Percentiles rank a stretch among this genome's conserved stretches.
phyloP scores from a whole-genome alignment of 2,888 invertebrate genomes.

The Cynaeus angustus region DNA sequence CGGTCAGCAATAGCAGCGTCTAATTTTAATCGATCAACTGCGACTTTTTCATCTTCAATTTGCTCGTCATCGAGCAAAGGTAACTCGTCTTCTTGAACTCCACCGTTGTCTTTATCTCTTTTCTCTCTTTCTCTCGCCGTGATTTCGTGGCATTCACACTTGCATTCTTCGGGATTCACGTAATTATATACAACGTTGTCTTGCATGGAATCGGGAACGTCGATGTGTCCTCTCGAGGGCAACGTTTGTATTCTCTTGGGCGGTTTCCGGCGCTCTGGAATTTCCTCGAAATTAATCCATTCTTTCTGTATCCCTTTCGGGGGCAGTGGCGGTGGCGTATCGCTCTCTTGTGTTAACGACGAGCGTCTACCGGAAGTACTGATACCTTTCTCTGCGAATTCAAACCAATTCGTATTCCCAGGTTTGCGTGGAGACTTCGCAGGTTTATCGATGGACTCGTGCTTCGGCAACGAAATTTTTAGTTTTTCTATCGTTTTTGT shows the following conservation, averaged over 20 bases:
- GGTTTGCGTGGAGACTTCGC: constrained; percentile 73
- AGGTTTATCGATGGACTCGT: constrained; percentile 65
- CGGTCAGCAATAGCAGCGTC: constrained; percentile 66
- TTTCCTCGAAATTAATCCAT: constrained; percentile 92
- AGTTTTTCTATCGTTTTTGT: constrained; percentile 76
- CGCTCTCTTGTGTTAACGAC: constrained; percentile 57
- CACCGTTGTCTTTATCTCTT: constrained; percentile 39
- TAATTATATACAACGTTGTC: constrained; percentile 79
- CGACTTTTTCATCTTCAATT: constrained; percentile 66
- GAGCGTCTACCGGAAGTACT: constrained; percentile 65
- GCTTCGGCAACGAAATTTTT: constrained; percentile 79
- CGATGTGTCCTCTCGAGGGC: constrained; percentile 75
- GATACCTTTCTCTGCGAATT: constrained; percentile 79
- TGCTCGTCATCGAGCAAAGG: constrained; percentile 72
- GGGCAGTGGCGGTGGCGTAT: constrained; percentile 72
- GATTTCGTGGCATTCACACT: constrained; percentile 88
- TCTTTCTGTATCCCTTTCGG: constrained; percentile 73
- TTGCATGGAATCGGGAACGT: constrained; percentile 70
- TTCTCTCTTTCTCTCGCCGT: constrained; percentile 65
- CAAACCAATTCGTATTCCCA: constrained; percentile 72
- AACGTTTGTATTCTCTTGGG: constrained; percentile 89
- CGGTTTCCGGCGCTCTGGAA: constrained; percentile 86
- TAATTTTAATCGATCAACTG: constrained; percentile 65
- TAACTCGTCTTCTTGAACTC: constrained; percentile 72
- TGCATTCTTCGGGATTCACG: constrained; percentile 90